Evolutionary conservation across 2,888 invertebrate species (phyloP).

Genomic region (Galeruca laticollis): DNA sequence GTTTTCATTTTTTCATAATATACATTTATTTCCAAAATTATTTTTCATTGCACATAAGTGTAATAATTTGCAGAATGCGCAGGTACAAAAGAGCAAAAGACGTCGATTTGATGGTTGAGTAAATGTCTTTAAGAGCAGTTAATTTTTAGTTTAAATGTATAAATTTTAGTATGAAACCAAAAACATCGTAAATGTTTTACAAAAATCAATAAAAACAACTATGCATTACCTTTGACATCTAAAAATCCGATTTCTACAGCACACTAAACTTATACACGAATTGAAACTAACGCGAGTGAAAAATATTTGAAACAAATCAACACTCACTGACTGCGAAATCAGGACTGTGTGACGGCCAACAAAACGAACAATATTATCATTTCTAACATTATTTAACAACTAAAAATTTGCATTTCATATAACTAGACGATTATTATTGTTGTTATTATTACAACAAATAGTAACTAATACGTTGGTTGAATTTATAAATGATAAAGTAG

Average conservation of each 20-base stretch:
- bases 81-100: too few relatives aligned
- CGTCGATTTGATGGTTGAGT: too few relatives aligned
- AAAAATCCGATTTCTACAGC: conserved; percentile 2
- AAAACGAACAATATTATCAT: conserved; percentile 20
- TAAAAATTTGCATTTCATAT: background rate
- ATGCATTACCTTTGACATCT: conserved; percentile 24
- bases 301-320: conserved; percentile 6
- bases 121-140: too few relatives aligned
- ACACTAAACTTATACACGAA: background rate
- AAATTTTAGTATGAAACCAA: too few relatives aligned
- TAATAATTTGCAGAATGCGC: too few relatives aligned
- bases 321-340: conserved; percentile 3
- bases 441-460: background rate
- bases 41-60: too few relatives aligned
- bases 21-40: too few relatives aligned
- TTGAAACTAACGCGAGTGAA: conserved; percentile 1
- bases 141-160: too few relatives aligned
- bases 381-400: conserved; percentile 8
- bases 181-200: too few relatives aligned
- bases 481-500: background rate
- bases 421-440: background rate
- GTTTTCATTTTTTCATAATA: too few relatives aligned
- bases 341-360: conserved; percentile 24
- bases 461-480: background rate
- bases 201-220: conserved; percentile 2